These are phyloP conservation scores for Littorina saxatilis DNA, from an alignment of 1,140 invertebrate genomes.

Conservation along the genomic window DNA sequence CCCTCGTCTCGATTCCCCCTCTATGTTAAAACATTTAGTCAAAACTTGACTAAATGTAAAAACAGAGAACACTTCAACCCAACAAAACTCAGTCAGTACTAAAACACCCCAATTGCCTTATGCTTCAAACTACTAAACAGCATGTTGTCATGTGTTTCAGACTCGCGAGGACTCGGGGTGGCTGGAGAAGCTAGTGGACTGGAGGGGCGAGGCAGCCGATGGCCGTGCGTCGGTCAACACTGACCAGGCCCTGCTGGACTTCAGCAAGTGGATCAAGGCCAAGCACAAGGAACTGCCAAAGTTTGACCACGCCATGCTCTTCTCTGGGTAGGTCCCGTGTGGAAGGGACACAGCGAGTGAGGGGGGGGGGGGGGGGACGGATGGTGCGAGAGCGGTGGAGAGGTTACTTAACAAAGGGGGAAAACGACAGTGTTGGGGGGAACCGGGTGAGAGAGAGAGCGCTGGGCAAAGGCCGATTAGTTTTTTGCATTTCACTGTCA, in stretches of 20 bases:
- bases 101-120: too few species aligned
- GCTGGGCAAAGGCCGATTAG: background rate
- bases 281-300: conserved; percentile 40
- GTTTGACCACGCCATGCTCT: conserved; percentile 61
- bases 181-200: conserved; percentile 55
- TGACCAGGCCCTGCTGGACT: conserved; percentile 48
- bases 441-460: too few species aligned
- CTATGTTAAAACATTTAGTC: too few species aligned
- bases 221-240: conserved; percentile 48
- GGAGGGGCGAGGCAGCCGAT: conserved; percentile 36
- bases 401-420: too few species aligned
- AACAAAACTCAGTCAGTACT: too few species aligned
- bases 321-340: conserved; percentile 51
- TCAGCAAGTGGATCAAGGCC: conserved; percentile 51
- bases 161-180: conserved; percentile 51
- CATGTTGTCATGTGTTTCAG: conserved; percentile 35
- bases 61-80: too few species aligned
- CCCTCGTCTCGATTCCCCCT: too few species aligned
- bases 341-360: background rate
- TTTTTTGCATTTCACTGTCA: too few species aligned
- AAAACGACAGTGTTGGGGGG: background rate
- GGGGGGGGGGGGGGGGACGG: background rate
- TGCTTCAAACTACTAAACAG: too few species aligned
- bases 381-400: background rate
- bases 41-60: too few species aligned